Evolutionary conservation across 2,113 vertebrate genomes (phyloP).

Genomic region (Arizona elegans): DNA sequence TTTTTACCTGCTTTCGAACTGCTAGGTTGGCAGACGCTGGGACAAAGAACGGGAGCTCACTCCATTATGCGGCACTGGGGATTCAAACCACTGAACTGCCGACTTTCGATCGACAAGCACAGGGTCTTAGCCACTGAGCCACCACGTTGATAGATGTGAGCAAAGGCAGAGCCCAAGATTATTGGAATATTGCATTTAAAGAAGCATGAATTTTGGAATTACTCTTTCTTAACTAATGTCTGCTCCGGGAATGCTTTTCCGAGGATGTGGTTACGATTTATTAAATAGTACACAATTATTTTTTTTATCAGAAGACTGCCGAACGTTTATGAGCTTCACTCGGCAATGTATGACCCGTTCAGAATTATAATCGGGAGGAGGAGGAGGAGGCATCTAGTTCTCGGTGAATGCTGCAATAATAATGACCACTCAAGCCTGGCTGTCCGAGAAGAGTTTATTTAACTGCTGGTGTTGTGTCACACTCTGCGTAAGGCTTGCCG

Average conservation of each 20-base stretch:
- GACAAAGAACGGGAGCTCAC: too few relatives aligned
- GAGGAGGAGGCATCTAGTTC: neutral
- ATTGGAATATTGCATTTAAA: neutral
- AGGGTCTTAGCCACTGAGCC: too few relatives aligned
- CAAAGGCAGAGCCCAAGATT: neutral
- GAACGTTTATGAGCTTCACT: neutral
- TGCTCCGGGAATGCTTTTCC: neutral
- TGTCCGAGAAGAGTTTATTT: conserved; percentile 29
- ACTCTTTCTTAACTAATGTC: neutral
- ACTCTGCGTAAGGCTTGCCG: neutral
- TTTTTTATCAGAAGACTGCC: neutral
- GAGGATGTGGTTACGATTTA: neutral
- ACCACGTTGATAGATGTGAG: too few relatives aligned
- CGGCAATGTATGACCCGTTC: neutral
- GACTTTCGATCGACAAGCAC: too few relatives aligned
- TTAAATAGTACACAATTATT: neutral
- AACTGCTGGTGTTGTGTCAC: neutral
- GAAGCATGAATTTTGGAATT: neutral
- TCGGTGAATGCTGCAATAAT: neutral
- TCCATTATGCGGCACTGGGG: too few relatives aligned
- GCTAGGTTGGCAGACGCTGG: too few relatives aligned
- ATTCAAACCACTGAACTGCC: too few relatives aligned
- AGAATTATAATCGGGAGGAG: neutral
- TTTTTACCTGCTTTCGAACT: too few relatives aligned
- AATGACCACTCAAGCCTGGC: neutral